Evolutionary conservation across 2,797 vertebrate genomes (phyloP), one percentile per base, ranked within the genome.

Genomic region (Mus spretus): DNA sequence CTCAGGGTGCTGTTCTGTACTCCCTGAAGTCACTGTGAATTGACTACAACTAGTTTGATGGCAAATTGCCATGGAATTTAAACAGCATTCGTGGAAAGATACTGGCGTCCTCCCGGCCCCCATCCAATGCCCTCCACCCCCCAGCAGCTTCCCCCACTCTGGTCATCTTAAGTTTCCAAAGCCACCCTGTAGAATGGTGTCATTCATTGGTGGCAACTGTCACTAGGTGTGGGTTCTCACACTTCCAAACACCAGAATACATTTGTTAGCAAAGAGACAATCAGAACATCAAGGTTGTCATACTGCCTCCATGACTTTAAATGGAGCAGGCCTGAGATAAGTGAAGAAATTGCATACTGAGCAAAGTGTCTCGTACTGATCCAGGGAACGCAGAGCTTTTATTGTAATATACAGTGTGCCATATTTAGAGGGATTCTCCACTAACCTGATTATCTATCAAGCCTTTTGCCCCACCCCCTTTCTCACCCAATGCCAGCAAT

Each of bases 1-100:
- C 57, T 92, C 3, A 0, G 79, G 83, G 90, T 53, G 89, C 57
- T 74, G 40, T 81, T 94, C 79, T 89, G n/a, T 31, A 22, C 47
- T 92, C 86, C 93, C 92, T 55, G 84, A 92, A 94, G 96, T 95
- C 93, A 34, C 80, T 83, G 83, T 24, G 83, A 94, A 92, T 82
- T 90, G 79, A 93, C 84, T 92, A 89, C 77, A 90, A 95, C 67
- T 77, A 86, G 89, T 72, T 80, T 89, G 55, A 97, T 96, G 96
- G 95, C 93, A 86, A 94, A 78, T 82, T 67, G 75, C 93, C 81
- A 89, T 1, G 74, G 74, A 84, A 96, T 86, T 92, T 90, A 61
- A 96, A 70, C 77, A 95, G 90, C 74, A 22, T 77, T 40, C 3
- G 26, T 94, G 81, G 65, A 19, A 94, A 59, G 81, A 63, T 89